Evolutionary conservation across 2,113 vertebrate genomes (phyloP), one percentile per base, ranked within the genome.

Genomic region (Scortum barcoo): DNA sequence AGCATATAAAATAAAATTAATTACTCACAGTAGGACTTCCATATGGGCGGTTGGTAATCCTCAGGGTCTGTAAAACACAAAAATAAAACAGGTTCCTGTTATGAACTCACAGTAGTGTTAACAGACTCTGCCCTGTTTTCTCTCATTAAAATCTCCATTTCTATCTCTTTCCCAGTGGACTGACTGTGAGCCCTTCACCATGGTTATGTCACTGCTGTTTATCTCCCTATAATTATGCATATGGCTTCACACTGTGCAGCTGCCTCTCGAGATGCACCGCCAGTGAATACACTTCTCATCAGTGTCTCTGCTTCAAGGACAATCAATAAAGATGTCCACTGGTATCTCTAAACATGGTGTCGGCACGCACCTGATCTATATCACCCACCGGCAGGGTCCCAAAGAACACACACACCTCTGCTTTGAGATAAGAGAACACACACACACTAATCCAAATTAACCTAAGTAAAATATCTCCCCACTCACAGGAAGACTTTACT

Each of bases 1-100:
- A 60, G 48, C 17, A 69, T 38, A 68, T 44, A 61, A 73, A 71
- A 90, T 67, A 3, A 3, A 72, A 78, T 60, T 20, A 28, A 65
- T 80, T 83, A 99, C 98, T 99, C 91, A 99, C 98, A 94, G 94
- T 99, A 99, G 26, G 98, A 99, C 95, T 99, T 99, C 98, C 98
- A 99, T 97, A 99, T 97, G 56, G 98, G 97, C 74, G 98, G 98
- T 83, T 99, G 98, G 91, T 98, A 99, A 89, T 99, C 98, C 95
- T 99, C 98, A 87, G 97, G 97, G 96, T 99, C 98, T 99, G 95
- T 90, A 95, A 56, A 92, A 69, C 90, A 80, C 81, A 74, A 90
- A 92, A 89, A 91, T 87, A 85, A 83, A 78, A 22, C 63, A 84
- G 72, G 54, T 78, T 79, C 82, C 33, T 57, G 72, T 89, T 54